phyloP scores from a whole-genome alignment of 92 coral and sea anemone genomes.

The Porites divaricata region DNA sequence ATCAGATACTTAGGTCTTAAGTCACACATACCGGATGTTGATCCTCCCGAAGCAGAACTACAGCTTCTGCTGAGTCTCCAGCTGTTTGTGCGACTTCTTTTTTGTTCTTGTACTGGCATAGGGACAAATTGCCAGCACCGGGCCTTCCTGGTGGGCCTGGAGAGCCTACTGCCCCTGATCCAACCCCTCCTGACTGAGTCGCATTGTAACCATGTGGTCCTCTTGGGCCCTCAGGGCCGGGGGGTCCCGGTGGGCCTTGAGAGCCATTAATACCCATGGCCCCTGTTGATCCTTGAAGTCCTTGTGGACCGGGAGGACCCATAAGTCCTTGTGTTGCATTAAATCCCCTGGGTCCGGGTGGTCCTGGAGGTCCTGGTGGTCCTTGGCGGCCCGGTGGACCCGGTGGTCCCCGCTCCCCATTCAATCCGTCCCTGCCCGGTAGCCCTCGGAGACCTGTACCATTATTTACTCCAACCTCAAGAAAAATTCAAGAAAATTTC shows the following conservation, averaged over 20 bases:
- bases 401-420: constrained; percentile 12
- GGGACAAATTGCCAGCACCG: constrained; percentile 75
- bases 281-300: constrained; percentile 47
- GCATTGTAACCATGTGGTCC: constrained; percentile 48
- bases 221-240: constrained; percentile 45
- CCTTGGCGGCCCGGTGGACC: constrained; percentile 41
- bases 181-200: constrained; percentile 27
- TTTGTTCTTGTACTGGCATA: constrained; percentile 55
- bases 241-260: constrained; percentile 42
- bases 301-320: constrained; percentile 40
- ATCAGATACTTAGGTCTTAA: too few species aligned
- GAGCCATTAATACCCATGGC: constrained; percentile 33
- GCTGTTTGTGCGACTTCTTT: constrained; percentile 67
- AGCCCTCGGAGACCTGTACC: constrained; percentile 4
- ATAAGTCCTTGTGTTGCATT: constrained; percentile 43
- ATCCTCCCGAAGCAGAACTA: constrained; percentile 46
- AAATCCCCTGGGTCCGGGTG: not conserved
- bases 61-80: constrained; percentile 57
- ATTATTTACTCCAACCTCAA: too few species aligned
- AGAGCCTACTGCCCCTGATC: constrained; percentile 54
- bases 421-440: constrained; percentile 27
- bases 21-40: constrained; percentile 38
- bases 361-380: constrained; percentile 30
- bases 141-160: constrained; percentile 59
- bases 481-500: too few species aligned